Percentiles rank a stretch among this genome's conserved stretches.
These are phyloP conservation scores for Asteroscopus sphinx DNA, from an alignment of 2,888 invertebrate species.

Conservation along the genomic window DNA sequence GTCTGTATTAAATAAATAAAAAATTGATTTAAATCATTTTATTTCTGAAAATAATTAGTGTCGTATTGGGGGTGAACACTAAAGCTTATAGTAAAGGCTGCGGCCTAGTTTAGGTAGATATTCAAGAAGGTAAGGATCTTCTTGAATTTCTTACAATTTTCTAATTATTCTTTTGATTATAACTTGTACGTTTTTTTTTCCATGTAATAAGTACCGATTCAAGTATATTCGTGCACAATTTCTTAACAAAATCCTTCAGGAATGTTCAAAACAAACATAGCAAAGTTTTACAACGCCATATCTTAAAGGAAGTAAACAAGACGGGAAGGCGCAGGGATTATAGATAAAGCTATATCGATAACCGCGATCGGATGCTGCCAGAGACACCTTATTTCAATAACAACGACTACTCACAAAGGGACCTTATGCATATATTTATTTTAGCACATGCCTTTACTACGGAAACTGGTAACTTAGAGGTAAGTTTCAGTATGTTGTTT, in stretches of 20 bases:
- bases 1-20: too few species aligned
- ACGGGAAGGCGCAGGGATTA: slow-evolving; percentile 69
- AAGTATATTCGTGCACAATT: slow-evolving; percentile 18
- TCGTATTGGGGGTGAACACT: too few species aligned
- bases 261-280: slow-evolving; percentile 45
- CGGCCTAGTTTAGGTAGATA: too few species aligned
- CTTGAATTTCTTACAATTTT: too few species aligned
- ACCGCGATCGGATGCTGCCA: slow-evolving; percentile 73
- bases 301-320: slow-evolving; percentile 68
- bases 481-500: slow-evolving; percentile 19
- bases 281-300: slow-evolving; percentile 63
- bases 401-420: slow-evolving; percentile 76
- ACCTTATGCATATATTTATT: slow-evolving; percentile 72
- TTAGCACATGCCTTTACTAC: slow-evolving; percentile 63
- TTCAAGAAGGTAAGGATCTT: too few species aligned
- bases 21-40: too few species aligned
- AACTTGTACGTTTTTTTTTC: too few species aligned
- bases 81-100: too few species aligned
- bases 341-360: slow-evolving; percentile 77
- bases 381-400: slow-evolving; percentile 83
- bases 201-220: background rate
- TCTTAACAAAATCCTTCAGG: slow-evolving; percentile 31
- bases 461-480: slow-evolving; percentile 43
- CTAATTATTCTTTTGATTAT: background rate
- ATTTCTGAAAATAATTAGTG: too few species aligned